Evolutionary conservation across 2,797 vertebrate species (phyloP).

Genomic region (Tiaroga cobitis): DNA sequence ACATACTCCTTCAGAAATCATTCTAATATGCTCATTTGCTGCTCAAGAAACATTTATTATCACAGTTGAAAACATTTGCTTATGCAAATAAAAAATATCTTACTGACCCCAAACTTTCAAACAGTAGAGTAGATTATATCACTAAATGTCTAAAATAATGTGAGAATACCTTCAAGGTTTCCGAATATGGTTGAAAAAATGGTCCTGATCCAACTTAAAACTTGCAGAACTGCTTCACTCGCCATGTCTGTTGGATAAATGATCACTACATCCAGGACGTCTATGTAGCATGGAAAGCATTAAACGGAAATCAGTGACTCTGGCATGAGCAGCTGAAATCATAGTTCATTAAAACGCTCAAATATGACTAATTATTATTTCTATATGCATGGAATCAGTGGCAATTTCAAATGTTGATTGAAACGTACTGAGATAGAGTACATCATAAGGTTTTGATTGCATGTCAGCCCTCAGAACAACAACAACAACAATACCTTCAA

Average conservation of each 20-base stretch:
- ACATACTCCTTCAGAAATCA: not conserved
- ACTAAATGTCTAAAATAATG: not conserved
- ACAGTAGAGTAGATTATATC: not conserved
- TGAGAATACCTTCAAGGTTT: conserved; percentile 43
- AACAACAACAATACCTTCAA: conserved; percentile 54
- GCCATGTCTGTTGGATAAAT: conserved; percentile 41
- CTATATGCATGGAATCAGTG: not conserved
- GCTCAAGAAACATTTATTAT: not conserved
- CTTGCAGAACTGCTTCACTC: conserved; percentile 22
- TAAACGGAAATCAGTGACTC: not conserved
- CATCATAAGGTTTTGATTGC: not conserved
- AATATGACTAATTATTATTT: not conserved
- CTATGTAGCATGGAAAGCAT: conserved; percentile 38
- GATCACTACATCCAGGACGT: conserved; percentile 28
- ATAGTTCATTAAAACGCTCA: not conserved
- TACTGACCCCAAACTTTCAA: not conserved
- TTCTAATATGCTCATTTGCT: not conserved
- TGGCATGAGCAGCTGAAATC: not conserved
- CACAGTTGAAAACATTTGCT: not conserved
- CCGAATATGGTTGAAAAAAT: conserved; percentile 23
- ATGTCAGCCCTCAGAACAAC: not conserved
- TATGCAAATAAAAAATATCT: not conserved
- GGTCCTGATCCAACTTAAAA: conserved; percentile 21
- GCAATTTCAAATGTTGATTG: conserved; percentile 2
- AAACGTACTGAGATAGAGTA: not conserved